Conservation (phyloP, 2,113 vertebrate genomes). For the Struthio camelus region DNA sequence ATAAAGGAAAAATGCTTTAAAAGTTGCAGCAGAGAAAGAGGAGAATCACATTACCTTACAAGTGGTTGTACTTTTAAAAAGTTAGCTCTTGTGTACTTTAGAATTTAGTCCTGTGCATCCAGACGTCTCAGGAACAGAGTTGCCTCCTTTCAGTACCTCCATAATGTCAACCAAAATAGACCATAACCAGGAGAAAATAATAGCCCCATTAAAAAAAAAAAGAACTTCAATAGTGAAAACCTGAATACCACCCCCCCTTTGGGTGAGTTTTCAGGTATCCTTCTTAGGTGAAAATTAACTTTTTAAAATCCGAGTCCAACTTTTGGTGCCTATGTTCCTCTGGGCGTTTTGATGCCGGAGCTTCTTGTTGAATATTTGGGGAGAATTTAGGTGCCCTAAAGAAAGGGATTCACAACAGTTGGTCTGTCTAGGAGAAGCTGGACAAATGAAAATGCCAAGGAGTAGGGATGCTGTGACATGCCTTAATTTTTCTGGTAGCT, state of each 20-base stretch:
- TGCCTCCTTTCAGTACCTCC: neutral
- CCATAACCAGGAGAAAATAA: neutral
- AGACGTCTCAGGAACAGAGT: neutral
- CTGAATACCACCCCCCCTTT: neutral
- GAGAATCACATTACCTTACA: neutral
- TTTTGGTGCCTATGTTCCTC: neutral
- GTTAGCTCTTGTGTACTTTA: neutral
- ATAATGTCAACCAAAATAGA: neutral
- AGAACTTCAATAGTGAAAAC: neutral
- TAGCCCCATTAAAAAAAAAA: neutral
- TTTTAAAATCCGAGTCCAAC: neutral
- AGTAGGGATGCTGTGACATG: fast-evolving
- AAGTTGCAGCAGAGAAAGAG: neutral
- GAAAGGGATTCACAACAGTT: neutral
- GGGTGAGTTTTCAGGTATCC: neutral
- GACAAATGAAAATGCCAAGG: neutral
- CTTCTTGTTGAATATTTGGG: neutral
- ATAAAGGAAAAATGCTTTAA: neutral
- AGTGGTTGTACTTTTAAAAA: neutral
- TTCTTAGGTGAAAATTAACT: neutral
- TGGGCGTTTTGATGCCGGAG: neutral
- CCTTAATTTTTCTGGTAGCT: neutral
- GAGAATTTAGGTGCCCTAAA: neutral
- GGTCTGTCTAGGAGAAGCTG: neutral
- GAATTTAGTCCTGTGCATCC: neutral